A percentile compares a stretch with the other conserved stretches of the same genome.
Conservation (phyloP, 2,113 vertebrate species). For the Typhlomys cinereus region DNA sequence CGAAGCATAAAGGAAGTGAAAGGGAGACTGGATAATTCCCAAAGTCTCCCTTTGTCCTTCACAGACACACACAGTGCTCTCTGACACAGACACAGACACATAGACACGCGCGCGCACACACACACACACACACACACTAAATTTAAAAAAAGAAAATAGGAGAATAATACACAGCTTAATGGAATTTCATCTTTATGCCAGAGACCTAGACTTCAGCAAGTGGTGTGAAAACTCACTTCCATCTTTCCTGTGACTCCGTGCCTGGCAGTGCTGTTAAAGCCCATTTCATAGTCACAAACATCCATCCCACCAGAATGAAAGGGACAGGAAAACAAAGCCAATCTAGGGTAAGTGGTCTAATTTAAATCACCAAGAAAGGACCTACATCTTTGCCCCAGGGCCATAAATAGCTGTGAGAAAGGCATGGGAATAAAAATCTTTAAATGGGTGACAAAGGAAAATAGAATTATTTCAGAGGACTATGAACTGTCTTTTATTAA, state of each 20-base stretch:
- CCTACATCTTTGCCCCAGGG: not conserved
- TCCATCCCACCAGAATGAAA: not conserved
- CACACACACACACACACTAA: too few species aligned
- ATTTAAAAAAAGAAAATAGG: too few species aligned
- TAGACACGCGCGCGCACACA: too few species aligned
- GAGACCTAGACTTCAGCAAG: not conserved
- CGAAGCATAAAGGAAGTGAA: too few species aligned
- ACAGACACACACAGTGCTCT: too few species aligned
- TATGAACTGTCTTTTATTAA: not conserved
- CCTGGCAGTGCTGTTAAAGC: not conserved
- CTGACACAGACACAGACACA: too few species aligned
- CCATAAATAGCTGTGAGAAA: too few species aligned
- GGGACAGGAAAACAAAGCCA: not conserved
- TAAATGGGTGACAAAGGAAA: not conserved
- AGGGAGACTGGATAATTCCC: too few species aligned
- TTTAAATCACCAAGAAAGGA: not conserved
- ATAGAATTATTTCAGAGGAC: not conserved
- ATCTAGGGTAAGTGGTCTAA: not conserved
- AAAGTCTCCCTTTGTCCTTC: too few species aligned
- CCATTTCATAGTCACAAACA: not conserved
- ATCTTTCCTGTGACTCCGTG: not conserved
- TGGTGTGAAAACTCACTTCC: not conserved
- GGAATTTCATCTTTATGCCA: too few species aligned
- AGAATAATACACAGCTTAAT: too few species aligned
- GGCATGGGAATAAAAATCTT: not conserved